Evolutionary conservation across 37 sponge, comb jelly and placozoan genomes (phyloP), one percentile per base, ranked within the genome.

Genomic region (Aphrocallistes beatrix): DNA sequence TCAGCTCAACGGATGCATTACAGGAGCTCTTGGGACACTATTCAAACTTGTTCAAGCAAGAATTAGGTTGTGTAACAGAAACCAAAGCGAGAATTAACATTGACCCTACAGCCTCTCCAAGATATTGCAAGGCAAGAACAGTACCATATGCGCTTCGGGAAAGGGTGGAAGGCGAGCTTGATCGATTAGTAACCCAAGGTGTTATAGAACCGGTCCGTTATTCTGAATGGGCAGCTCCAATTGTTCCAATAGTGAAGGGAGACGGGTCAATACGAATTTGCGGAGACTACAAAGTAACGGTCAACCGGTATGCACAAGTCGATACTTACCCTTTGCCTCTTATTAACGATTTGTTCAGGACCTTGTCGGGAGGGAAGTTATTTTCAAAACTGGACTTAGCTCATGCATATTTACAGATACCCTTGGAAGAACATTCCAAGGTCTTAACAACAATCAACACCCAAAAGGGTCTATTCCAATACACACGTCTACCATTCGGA

Each of bases 391-490:
- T 85, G 38, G 86, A 89, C 50, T 17, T 86, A 50, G 36, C 37
- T 10, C 45, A 42, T 42, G 45, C 45, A 42, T 42, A 42, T 42
- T 42, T 42, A 36, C 81, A 30, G 37, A 13, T 36, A 36, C 36
- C 38, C 48, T 39, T 86, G 38, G 84, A 89, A 37, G 51, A 86
- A 30, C 32, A 86, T 36, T 81, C 51, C n/a, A 86, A 84, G 36
- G 16, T 51, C 21, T 81, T 48, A 36, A 81, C 51, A 17, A 83
- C 84, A 8, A 45, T 89, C 1, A 86, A 86, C 51, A 89, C 90
- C 0, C 87, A 89, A 36, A 87, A 82, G 88, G 90, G 87, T 8
- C 45, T 87, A 3, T 87, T 84, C 39, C 82, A 84, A n/a, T 90
- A 85, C 51, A 85, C 51, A 36, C 60, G 90, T 37, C 60, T 85